A percentile compares a stretch with the other conserved stretches of the same genome.
Evolutionary conservation across 2,113 vertebrate genomes (phyloP).

Genomic region (Zingel zingel): DNA sequence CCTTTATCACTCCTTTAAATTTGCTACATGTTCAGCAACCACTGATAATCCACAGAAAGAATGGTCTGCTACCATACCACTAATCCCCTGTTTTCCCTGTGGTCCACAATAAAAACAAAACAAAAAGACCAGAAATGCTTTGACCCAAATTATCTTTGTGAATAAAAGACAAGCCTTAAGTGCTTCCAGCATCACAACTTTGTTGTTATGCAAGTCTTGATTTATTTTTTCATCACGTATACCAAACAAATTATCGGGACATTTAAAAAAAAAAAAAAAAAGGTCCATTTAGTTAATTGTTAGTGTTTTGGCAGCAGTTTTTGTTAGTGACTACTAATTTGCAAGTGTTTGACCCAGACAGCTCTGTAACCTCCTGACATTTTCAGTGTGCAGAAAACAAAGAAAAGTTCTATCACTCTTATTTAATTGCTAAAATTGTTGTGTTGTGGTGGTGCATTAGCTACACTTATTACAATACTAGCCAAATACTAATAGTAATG

Average conservation of each 20-base stretch:
- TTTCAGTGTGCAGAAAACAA: constrained; percentile 2
- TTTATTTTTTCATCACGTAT: neutral
- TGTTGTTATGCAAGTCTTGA: neutral
- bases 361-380: constrained; percentile 16
- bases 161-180: neutral
- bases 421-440: no score
- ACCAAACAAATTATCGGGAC: constrained; percentile 10
- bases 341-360: neutral
- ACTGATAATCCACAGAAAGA: constrained; percentile 14
- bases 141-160: constrained; percentile 23
- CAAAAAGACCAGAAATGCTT: constrained; percentile 1
- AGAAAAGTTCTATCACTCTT: neutral
- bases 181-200: constrained; percentile 15
- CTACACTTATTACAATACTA: no score
- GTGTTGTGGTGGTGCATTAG: neutral
- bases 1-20: constrained; percentile 24
- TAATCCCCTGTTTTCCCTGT: constrained; percentile 11
- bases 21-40: constrained; percentile 6
- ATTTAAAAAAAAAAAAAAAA: neutral
- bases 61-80: neutral
- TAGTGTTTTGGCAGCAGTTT: constrained; percentile 7
- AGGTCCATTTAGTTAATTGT: neutral
- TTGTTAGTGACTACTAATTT: constrained; percentile 15
- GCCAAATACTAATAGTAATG: no score
- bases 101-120: constrained; percentile 14